phyloP scores from a whole-genome alignment of 2,797 vertebrate species.

The Cephalopachus bancanus region DNA sequence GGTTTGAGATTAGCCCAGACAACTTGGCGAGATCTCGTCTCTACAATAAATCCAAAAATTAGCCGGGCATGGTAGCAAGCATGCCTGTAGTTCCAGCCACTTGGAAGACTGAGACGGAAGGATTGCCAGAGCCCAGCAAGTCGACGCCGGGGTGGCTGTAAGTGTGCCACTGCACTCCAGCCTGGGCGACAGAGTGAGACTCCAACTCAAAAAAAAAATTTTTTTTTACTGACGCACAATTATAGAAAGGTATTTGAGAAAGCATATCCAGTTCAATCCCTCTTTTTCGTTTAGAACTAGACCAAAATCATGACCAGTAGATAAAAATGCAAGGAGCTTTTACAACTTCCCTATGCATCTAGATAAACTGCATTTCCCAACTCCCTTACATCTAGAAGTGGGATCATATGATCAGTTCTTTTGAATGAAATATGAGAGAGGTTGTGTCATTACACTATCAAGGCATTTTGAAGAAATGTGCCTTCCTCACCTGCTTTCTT shows the following conservation, averaged over 20 bases:
- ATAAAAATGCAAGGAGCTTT: slow-evolving; percentile 7
- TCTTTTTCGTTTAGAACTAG: slow-evolving; percentile 30
- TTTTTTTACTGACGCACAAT: neutral
- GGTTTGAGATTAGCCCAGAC: too few relatives aligned
- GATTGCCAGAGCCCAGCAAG: too few relatives aligned
- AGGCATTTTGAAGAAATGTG: neutral
- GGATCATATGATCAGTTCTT: neutral
- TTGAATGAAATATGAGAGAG: neutral
- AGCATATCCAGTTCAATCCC: neutral
- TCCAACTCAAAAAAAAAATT: too few relatives aligned
- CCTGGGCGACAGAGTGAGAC: too few relatives aligned
- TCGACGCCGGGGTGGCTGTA: too few relatives aligned
- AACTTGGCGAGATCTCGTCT: too few relatives aligned
- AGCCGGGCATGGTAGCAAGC: too few relatives aligned
- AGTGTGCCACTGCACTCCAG: too few relatives aligned
- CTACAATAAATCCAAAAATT: too few relatives aligned
- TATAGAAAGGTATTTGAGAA: neutral
- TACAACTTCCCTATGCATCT: neutral
- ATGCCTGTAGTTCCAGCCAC: too few relatives aligned
- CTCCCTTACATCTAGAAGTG: neutral
- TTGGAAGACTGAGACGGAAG: too few relatives aligned
- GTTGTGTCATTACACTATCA: neutral
- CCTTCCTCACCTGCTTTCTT: neutral
- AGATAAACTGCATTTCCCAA: neutral
- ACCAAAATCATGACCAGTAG: slow-evolving; percentile 14